Conservation (phyloP, 35 echinoderm and acorn worm species). For the Lytechinus variegatus region DNA sequence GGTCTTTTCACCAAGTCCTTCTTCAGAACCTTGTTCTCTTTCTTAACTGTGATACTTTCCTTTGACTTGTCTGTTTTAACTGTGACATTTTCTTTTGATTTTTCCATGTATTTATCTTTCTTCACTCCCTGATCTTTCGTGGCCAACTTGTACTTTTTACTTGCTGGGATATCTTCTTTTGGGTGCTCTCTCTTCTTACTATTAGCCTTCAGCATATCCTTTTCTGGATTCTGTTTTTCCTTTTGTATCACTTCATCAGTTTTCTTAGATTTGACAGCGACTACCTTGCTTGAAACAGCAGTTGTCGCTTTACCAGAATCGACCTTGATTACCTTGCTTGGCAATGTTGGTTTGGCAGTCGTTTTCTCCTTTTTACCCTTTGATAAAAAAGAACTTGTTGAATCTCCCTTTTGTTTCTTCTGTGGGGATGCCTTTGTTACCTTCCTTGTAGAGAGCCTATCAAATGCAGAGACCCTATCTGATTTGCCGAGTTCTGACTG, state of each 20-base stretch:
- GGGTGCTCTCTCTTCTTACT: background rate
- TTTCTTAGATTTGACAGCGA: background rate
- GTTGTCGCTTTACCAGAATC: background rate
- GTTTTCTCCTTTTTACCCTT: background rate
- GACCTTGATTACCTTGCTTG: background rate
- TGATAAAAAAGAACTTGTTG: background rate
- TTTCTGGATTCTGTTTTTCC: no score
- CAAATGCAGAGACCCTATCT: constrained; percentile 13
- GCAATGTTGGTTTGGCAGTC: background rate
- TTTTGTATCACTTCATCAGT: background rate
- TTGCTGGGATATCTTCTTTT: background rate
- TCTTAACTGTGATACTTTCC: background rate
- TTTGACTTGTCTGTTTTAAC: background rate
- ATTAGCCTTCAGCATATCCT: background rate
- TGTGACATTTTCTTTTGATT: background rate
- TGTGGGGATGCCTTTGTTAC: background rate
- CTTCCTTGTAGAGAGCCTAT: background rate
- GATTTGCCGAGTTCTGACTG: background rate
- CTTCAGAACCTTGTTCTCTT: background rate
- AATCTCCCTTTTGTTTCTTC: background rate
- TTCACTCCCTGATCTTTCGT: background rate
- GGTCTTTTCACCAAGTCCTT: background rate
- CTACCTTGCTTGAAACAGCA: background rate
- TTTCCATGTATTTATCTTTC: background rate
- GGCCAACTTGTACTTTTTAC: constrained; percentile 1